A percentile compares a stretch with the other conserved stretches of the same genome.
Evolutionary conservation across 2,113 vertebrate species (phyloP).

Genomic region (Phrynocephalus versicolor): DNA sequence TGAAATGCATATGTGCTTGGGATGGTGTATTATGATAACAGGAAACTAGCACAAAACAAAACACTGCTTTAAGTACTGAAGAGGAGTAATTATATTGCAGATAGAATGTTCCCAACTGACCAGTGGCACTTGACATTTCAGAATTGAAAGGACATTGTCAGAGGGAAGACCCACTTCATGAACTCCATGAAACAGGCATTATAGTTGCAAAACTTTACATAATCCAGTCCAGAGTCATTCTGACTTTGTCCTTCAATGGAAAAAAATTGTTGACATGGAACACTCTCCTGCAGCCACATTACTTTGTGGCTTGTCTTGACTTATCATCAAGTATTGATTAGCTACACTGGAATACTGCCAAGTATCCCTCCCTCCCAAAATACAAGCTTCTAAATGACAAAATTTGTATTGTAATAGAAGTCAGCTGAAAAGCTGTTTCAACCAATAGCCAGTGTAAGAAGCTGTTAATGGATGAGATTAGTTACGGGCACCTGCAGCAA

Average conservation of each 20-base stretch:
- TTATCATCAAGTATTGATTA: background rate
- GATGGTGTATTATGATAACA: background rate
- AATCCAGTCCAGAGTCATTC: background rate
- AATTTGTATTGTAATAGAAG: background rate
- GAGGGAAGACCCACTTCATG: background rate
- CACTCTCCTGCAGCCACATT: background rate
- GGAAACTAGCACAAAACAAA: background rate
- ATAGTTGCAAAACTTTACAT: background rate
- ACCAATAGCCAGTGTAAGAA: background rate
- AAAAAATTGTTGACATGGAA: background rate
- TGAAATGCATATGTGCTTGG: background rate
- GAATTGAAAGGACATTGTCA: background rate
- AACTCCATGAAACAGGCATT: background rate
- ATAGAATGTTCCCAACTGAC: background rate
- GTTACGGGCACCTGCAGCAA: background rate
- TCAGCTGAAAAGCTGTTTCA: background rate
- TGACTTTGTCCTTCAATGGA: background rate
- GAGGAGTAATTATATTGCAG: background rate
- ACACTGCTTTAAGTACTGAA: too few species aligned
- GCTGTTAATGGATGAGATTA: background rate
- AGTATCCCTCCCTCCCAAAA: background rate
- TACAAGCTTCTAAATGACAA: background rate
- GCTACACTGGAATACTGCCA: background rate
- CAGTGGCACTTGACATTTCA: background rate
- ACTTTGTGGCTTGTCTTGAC: background rate